phyloP scores from a whole-genome alignment of 1,140 invertebrate species.

The Lucilia sericata region DNA sequence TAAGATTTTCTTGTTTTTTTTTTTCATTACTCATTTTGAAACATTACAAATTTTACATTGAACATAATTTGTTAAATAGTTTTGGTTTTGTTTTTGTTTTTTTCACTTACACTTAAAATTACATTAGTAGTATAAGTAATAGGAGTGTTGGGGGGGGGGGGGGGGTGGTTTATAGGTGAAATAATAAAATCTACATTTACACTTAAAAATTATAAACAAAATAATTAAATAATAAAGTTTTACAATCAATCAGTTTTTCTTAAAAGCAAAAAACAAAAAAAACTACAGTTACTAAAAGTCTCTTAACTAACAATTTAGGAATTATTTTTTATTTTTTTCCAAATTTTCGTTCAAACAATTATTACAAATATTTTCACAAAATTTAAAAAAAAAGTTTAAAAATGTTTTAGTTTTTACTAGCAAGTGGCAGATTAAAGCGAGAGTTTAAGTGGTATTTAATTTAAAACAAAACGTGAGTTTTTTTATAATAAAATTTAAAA shows the following conservation, averaged over 20 bases:
- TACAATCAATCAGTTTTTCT: constrained; percentile 30
- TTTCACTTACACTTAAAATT: constrained; percentile 8
- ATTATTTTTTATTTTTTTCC: neutral
- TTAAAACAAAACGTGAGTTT: too few species aligned
- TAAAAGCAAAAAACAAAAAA: neutral
- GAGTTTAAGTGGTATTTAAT: neutral
- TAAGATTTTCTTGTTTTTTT: neutral
- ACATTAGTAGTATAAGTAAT: neutral
- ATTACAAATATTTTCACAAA: neutral
- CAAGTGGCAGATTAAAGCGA: neutral
- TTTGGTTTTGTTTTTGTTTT: constrained; percentile 27
- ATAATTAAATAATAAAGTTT: constrained; percentile 17
- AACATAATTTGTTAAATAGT: constrained; percentile 22
- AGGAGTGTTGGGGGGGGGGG: neutral
- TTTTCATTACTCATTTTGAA: constrained; percentile 14
- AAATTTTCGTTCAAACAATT: neutral
- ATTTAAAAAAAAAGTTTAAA: neutral
- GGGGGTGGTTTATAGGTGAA: neutral
- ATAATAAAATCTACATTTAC: constrained; percentile 33
- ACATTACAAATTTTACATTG: constrained; percentile 43
- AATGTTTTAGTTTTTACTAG: neutral
- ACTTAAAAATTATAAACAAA: constrained; percentile 36
- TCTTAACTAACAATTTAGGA: constrained; percentile 3
- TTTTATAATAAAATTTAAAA: too few species aligned
- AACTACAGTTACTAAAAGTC: neutral